Evolutionary conservation across 30 jellyfish, hydroid and myxozoan genomes (phyloP), one percentile per base, ranked within the genome.

Genomic region (Nemopilema nomurai): DNA sequence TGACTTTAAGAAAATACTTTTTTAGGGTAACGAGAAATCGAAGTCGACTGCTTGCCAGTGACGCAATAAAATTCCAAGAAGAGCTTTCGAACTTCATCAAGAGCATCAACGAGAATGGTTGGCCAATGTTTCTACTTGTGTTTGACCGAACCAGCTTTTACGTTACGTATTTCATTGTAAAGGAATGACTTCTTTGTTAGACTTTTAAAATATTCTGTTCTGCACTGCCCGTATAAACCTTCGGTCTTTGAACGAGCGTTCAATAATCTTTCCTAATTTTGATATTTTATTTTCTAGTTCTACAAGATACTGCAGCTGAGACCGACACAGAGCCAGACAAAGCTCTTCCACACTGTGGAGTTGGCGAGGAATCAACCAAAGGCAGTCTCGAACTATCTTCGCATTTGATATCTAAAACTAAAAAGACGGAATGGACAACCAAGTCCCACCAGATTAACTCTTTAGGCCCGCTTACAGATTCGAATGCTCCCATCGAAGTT

Each of bases 61-160:
- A 71, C 51, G 92, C 79, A 16, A 51, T 84, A 18, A 74, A 84
- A 49, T 71, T 84, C 29, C 85, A 74, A 52, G 78, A 74, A 49
- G 92, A 84, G 33, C 77, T 84, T 16, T 84, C 92, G 18, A 84
- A 84, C 17, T 84, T 84, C 49, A 51, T 84, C 41, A 69, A 84
- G 67, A 77, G 73, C 64, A 84, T 84, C 22, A 84, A 84, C 26
- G 87, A 77, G 20, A 73, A 62, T 4, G 85, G 83, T 67, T 18
- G 21, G 77, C 8, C 16, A 16, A 27, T 6, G 25, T 51, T 8
- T 53, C 28, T 77, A 13, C 1, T 24, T 18, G 30, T 30, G 25
- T 4, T 30, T 25, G 21, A 7, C n/a, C 21, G 73, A 63, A 30
- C n/a, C 4, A 8, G 4, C 8, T 20, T 6, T 63, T 20, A 63